A percentile compares a stretch with the other conserved stretches of the same genome.
These are phyloP conservation scores for Anoncus sp. DNA, from an alignment of 2,888 invertebrate genomes.

Conservation along the genomic window DNA sequence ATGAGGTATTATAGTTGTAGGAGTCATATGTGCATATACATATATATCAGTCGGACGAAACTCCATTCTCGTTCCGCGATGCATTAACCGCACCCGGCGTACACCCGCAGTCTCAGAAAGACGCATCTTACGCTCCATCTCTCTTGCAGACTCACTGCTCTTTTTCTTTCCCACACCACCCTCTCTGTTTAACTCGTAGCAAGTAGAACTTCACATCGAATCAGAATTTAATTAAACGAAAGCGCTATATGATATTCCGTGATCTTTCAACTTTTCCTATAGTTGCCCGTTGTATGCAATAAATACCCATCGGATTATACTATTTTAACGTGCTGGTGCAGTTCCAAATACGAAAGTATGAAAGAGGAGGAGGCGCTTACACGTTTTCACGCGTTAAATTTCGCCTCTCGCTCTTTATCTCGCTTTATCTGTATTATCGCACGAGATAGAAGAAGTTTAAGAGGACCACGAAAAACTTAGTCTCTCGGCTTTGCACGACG, in stretches of 20 bases:
- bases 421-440: constrained; percentile 22
- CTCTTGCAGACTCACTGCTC: constrained; percentile 40
- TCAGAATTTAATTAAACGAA: constrained; percentile 83
- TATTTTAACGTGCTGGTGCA: constrained; percentile 25
- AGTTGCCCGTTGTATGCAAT: constrained; percentile 19
- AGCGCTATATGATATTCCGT: constrained; percentile 80
- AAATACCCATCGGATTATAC: constrained; percentile 14
- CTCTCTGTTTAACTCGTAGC: constrained; percentile 39
- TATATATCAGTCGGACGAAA: constrained; percentile 15
- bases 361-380: constrained; percentile 9
- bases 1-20: constrained; percentile 37
- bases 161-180: constrained; percentile 32
- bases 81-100: constrained; percentile 82
- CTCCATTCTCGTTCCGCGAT: constrained; percentile 76
- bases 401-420: neutral
- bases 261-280: constrained; percentile 65
- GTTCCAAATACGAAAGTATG: neutral
- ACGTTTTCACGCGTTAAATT: constrained; percentile 37
- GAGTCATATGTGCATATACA: neutral
- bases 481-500: neutral
- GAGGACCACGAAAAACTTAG: constrained; percentile 14
- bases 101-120: constrained; percentile 52
- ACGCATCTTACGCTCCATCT: constrained; percentile 55
- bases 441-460: constrained; percentile 16
- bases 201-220: constrained; percentile 73